Conservation (phyloP, 92 coral and sea anemone genomes). For the Zoanthus sociatus region DNA sequence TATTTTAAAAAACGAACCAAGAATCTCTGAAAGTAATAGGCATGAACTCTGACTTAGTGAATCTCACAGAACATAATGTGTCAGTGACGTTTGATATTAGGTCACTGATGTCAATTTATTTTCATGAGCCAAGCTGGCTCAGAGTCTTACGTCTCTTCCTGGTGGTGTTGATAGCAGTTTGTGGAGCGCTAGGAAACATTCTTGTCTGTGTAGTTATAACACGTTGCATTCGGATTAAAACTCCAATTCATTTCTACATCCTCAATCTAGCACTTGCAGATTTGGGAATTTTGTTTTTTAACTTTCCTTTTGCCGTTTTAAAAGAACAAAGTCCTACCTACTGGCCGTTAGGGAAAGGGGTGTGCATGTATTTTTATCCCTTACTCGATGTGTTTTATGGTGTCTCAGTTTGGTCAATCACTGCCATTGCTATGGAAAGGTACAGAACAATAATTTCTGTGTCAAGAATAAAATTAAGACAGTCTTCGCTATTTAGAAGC, state of each 20-base stretch:
- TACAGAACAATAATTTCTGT: slow-evolving; percentile 50
- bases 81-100: neutral
- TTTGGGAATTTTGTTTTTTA: slow-evolving; percentile 70
- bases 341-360: slow-evolving; percentile 86
- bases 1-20: no score
- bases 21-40: neutral
- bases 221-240: slow-evolving; percentile 63
- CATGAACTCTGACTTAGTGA: neutral
- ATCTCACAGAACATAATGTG: slow-evolving; percentile 10
- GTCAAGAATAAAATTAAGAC: neutral
- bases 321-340: slow-evolving; percentile 63
- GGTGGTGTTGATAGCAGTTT: slow-evolving; percentile 65
- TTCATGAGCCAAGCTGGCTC: slow-evolving; percentile 65
- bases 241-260: slow-evolving; percentile 72
- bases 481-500: slow-evolving; percentile 22
- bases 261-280: slow-evolving; percentile 91
- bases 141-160: slow-evolving; percentile 61
- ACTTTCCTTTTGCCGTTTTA: slow-evolving; percentile 81
- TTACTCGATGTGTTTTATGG: slow-evolving; percentile 87
- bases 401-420: slow-evolving; percentile 88
- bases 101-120: neutral
- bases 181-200: slow-evolving; percentile 80
- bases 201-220: slow-evolving; percentile 70
- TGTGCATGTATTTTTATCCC: slow-evolving; percentile 78
- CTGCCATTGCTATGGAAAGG: slow-evolving; percentile 90